A percentile compares a stretch with the other conserved stretches of the same genome.
phyloP scores from a whole-genome alignment of 2,888 invertebrate genomes.

The Mythimna loreyi region DNA sequence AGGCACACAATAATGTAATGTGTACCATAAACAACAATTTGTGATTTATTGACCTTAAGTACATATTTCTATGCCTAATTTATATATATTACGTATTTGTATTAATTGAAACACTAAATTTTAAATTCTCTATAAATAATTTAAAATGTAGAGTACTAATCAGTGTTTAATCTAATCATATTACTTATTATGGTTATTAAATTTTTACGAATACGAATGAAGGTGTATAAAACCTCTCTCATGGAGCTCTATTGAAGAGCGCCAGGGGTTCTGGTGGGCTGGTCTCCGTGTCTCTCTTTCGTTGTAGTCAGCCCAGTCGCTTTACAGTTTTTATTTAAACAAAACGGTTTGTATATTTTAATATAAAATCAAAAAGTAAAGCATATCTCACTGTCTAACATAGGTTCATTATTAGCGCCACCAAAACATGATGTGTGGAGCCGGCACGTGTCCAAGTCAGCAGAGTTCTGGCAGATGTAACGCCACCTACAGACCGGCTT shows the following conservation, averaged over 20 bases:
- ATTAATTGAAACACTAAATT: not conserved
- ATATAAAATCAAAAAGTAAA: not conserved
- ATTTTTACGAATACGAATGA: no score
- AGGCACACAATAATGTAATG: not conserved
- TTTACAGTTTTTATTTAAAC: not conserved
- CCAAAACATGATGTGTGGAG: slow-evolving; percentile 60
- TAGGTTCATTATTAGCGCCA: slow-evolving; percentile 9
- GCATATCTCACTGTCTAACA: slow-evolving; percentile 26
- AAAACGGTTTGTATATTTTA: not conserved
- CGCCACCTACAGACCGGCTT: slow-evolving; percentile 74
- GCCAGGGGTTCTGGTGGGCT: no score
- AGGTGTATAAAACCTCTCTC: no score
- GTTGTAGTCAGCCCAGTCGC: no score
- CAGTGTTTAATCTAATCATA: no score
- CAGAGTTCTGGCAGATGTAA: slow-evolving; percentile 70
- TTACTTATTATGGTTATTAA: no score
- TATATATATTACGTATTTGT: not conserved
- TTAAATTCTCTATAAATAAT: no score
- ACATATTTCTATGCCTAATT: not conserved
- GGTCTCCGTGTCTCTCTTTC: no score
- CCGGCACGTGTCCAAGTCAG: slow-evolving; percentile 72
- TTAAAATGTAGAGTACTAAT: no score
- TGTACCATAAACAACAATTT: not conserved
- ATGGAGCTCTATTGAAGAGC: no score
- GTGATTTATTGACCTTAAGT: not conserved